These are phyloP conservation scores for Odobenus rosmarus DNA, from an alignment of 2,113 vertebrate species.

Conservation along the genomic window DNA sequence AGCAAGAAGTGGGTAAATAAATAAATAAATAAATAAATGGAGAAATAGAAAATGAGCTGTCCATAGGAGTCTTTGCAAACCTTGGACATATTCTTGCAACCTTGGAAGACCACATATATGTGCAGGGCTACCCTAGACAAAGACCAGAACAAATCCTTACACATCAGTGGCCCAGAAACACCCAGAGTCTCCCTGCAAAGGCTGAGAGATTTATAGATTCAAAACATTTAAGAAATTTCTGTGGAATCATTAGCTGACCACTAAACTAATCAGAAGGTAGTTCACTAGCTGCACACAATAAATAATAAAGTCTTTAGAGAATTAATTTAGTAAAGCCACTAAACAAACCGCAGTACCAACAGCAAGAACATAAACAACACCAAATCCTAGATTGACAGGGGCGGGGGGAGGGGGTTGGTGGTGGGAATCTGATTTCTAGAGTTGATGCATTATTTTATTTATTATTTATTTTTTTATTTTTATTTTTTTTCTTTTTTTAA, in stretches of 20 bases:
- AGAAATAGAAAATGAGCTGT: neutral
- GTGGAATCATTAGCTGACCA: neutral
- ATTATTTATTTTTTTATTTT: too few species aligned
- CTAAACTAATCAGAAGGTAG: neutral
- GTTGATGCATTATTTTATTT: too few species aligned
- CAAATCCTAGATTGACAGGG: neutral
- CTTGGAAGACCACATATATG: neutral
- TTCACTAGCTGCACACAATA: neutral
- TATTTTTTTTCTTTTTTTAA: too few species aligned
- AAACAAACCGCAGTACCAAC: neutral
- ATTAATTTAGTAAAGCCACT: neutral
- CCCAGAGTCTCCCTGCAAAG: neutral
- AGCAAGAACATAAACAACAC: neutral
- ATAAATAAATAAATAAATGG: neutral
- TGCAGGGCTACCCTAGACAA: neutral
- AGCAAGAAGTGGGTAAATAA: neutral
- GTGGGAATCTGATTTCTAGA: neutral
- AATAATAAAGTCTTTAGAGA: neutral
- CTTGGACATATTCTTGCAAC: neutral
- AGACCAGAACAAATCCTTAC: neutral
- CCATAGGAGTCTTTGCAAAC: neutral
- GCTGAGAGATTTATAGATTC: neutral
- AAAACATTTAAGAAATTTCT: neutral
- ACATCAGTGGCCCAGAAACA: neutral
- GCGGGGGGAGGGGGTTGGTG: rapidly evolving